Evolutionary conservation across 2,797 vertebrate genomes (phyloP), one percentile per base, ranked within the genome.

Genomic region (Rhinophrynus dorsalis): DNA sequence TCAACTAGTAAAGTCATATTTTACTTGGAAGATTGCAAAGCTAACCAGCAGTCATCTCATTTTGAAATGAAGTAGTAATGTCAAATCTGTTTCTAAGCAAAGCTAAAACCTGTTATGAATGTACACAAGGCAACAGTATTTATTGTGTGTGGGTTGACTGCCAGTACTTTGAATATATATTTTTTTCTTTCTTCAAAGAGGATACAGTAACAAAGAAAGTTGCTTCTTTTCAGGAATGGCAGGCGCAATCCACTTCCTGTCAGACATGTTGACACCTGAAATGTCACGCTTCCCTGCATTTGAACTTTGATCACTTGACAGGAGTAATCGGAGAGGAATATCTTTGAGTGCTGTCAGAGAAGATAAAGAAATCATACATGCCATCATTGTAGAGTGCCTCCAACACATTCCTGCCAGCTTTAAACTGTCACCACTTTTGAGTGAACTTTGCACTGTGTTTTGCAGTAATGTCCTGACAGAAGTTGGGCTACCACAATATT

Each of bases 201-300:
- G 2, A 17, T 12, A 37, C 3, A 44, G 3, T 20, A 7, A 18
- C 15, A 44, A 20, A 44, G 1, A 5, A 18, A 1, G 1, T 18
- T 69, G 57, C 1, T 73, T 1, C 24, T 1, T 80, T 82, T 67
- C 80, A 99, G 97, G 97, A 47, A 98, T 99, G 96, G 97, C 96
- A 0, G 97, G 97, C 40, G 84, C 96, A n/a, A 89, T 98, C 82
- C 90, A 96, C 82, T 99, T 93, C 82, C 93, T 99, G 10, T 98
- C 96, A 0, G 97, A 98, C 57, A 60, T 98, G 78, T 73, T 84
- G 5, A 79, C 82, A 15, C 96, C 96, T 0, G 94, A 96, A 75
- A 84, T 87, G 1, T 93, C 95, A 38, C 81, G 84, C 79, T 98
- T 99, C 77, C 97, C 97, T 32, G 97, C 96, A 0, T 98, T 99